These are phyloP conservation scores for Lophochroa leadbeateri DNA, from an alignment of 2,113 vertebrate genomes.

Conservation along the genomic window DNA sequence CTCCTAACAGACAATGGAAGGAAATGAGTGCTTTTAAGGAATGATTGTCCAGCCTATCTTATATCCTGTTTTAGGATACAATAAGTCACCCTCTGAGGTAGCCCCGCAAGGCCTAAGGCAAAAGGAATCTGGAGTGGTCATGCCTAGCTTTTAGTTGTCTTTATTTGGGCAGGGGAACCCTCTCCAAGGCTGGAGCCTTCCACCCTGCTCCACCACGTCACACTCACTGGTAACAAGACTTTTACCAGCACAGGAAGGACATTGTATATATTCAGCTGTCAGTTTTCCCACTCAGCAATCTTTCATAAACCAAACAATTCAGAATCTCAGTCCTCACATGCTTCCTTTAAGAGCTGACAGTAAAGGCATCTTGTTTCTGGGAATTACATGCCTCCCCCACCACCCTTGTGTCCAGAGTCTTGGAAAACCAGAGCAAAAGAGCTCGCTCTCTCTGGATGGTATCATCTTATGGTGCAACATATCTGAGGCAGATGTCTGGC, in stretches of 20 bases:
- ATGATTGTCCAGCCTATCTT: neutral
- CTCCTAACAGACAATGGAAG: neutral
- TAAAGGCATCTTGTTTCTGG: neutral
- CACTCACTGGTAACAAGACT: neutral
- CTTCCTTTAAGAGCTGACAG: neutral
- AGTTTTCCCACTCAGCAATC: neutral
- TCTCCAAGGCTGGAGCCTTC: neutral
- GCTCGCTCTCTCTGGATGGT: neutral
- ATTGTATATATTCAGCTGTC: neutral
- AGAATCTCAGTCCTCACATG: neutral
- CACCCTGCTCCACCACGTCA: neutral
- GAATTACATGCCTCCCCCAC: neutral
- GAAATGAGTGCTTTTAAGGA: neutral
- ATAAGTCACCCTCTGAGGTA: neutral
- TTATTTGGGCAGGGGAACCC: neutral
- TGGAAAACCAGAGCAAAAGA: neutral
- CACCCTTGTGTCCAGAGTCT: neutral
- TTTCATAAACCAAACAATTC: neutral
- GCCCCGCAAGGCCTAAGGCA: neutral
- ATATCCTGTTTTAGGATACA: neutral
- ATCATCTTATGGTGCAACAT: neutral
- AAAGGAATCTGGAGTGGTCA: neutral
- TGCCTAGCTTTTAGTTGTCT: neutral
- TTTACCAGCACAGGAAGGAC: neutral
- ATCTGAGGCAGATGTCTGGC: neutral